Percentiles rank a stretch among this genome's conserved stretches.
Conservation (phyloP, 2,888 invertebrate species). For the Sarcophaga carnaria region DNA sequence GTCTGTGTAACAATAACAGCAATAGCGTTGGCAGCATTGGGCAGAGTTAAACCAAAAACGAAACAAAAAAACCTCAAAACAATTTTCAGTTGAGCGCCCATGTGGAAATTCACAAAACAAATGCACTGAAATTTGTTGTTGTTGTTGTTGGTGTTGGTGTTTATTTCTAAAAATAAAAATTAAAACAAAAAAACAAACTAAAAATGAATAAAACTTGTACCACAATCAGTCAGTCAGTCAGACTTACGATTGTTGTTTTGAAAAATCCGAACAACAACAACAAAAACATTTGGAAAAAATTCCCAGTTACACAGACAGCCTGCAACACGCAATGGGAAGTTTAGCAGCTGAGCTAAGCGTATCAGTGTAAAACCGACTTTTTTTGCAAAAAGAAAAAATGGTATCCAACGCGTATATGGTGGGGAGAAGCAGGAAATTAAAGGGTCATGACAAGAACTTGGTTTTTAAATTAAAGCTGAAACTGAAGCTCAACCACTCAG, state of each 20-base stretch:
- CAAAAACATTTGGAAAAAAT: slow-evolving; percentile 10
- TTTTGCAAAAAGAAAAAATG: background rate
- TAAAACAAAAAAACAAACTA: background rate
- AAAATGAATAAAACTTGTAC: slow-evolving; percentile 28
- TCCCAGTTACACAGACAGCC: slow-evolving; percentile 49
- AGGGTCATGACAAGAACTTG: slow-evolving; percentile 15
- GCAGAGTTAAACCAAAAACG: slow-evolving; percentile 48
- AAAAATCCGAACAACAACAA: slow-evolving; percentile 10
- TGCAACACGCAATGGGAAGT: slow-evolving; percentile 74
- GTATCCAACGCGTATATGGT: background rate
- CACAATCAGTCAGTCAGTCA: slow-evolving; percentile 24
- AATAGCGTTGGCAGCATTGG: background rate
- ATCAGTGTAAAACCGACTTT: background rate
- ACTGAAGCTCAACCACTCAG: too few species aligned
- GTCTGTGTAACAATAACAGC: slow-evolving; percentile 35
- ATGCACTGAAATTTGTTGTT: slow-evolving; percentile 71
- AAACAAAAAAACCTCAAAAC: slow-evolving; percentile 57
- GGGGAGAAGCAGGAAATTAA: background rate
- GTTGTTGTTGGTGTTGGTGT: background rate
- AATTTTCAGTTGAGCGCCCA: slow-evolving; percentile 82
- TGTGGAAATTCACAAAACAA: slow-evolving; percentile 81
- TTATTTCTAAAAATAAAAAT: slow-evolving; percentile 22
- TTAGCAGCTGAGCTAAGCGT: slow-evolving; percentile 64
- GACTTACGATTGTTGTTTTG: slow-evolving; percentile 36
- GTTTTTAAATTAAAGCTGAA: slow-evolving; percentile 18